Conservation (phyloP, 1,140 invertebrate genomes). For the Rhopalosiphum padi region DNA sequence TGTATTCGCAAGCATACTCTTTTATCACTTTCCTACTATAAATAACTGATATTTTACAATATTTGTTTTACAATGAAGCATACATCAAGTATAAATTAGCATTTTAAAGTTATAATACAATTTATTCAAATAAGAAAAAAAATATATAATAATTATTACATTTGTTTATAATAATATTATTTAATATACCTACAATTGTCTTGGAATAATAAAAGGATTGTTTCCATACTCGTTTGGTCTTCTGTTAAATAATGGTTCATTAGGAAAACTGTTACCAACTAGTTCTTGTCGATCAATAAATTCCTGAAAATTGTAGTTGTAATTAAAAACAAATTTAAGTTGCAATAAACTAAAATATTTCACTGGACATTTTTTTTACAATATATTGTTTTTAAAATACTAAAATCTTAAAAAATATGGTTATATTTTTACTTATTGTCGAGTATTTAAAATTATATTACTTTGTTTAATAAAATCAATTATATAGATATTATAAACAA, state of each 20-base stretch:
- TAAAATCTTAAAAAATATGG: neutral
- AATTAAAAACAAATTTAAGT: neutral
- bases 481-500: neutral
- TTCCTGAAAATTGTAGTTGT: conserved; percentile 8
- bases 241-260: conserved; percentile 16
- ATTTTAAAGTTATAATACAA: neutral
- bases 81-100: neutral
- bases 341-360: neutral
- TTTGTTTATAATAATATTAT: neutral
- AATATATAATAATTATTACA: neutral
- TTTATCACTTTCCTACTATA: neutral
- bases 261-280: conserved; percentile 25
- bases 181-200: conserved; percentile 11
- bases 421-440: neutral
- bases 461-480: neutral
- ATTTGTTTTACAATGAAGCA: neutral
- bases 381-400: neutral
- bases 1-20: neutral
- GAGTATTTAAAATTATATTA: neutral
- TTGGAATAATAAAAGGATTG: conserved; percentile 53
- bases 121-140: neutral
- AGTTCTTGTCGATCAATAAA: conserved; percentile 39
- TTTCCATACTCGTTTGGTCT: conserved; percentile 37
- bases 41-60: neutral
- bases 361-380: neutral